Base-by-base conservation (phyloP, 2,113 vertebrate genomes). In the Erythrolamprus reginae region DNA sequence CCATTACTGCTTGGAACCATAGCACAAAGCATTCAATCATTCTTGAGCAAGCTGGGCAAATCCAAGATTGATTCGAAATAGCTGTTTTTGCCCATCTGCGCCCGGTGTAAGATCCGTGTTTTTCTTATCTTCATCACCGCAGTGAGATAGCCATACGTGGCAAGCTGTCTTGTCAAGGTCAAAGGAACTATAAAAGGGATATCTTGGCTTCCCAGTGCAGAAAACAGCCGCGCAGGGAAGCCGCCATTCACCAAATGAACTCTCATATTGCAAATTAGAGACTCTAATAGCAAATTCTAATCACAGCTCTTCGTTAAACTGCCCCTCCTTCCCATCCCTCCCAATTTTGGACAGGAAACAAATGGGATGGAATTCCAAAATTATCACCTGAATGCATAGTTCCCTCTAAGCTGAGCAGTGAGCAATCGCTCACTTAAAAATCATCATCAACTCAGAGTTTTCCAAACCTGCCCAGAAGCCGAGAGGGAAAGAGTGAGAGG, bases 211-310 rank as follows among this genome's bases (percentile, higher is more conserved):
- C 23, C 90, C 8, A 1, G 5, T 61, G 52, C 70, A 91, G 52
- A 83, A 58, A 88, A 86, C 90, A 91, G 58, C 90, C 88, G 90
- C 90, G n/a, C 58, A 28, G 19, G 6, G 90, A 83, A 33, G 33
- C 53, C n/a, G 42, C n/a, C 86, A 83, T 42, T 23, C 45, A 51
- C 86, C 90, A 91, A 91, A 88, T 53, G 45, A 91, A 70, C 13
- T 88, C 47, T 88, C 52, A 50, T 82, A 51, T 88, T 88, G 52
- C 86, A 50, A 88, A 91, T 83, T 12, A 50, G 70, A 8, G 21
- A 23, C 86, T 47, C 53, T 84, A 91, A 88, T 91, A 38, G n/a
- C 70, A 86, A 48, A 38, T 88, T 91, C 70, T 91, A 91, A 91
- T 88, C 52, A 82, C 24, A 26, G 51, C 52, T 77, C 53, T 53